A percentile compares a stretch with the other conserved stretches of the same genome.
Evolutionary conservation across 2,113 vertebrate genomes (phyloP).

Genomic region (Tupaia tana): DNA sequence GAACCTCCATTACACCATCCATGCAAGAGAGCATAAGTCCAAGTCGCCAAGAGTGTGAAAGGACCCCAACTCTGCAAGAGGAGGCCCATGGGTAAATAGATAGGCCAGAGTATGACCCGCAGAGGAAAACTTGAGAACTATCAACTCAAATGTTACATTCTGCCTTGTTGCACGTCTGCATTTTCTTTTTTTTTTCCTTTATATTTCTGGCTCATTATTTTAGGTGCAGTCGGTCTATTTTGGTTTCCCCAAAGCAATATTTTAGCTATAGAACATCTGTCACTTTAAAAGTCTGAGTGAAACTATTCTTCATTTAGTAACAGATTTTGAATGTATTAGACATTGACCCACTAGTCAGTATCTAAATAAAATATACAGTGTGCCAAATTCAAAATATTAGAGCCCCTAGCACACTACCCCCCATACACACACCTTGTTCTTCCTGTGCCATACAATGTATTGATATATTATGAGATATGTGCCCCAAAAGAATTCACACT

Average conservation of each 20-base stretch:
- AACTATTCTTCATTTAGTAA: constrained; percentile 26
- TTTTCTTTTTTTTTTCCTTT: constrained; percentile 3
- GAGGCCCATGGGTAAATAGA: neutral
- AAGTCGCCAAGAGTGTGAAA: neutral
- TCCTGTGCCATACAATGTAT: neutral
- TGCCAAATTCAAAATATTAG: neutral
- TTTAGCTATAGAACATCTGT: constrained; percentile 49
- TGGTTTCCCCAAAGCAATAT: constrained; percentile 60
- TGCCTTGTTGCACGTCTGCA: neutral
- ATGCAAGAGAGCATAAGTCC: neutral
- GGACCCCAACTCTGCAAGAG: neutral
- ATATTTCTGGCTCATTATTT: constrained; percentile 63
- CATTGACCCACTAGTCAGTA: neutral
- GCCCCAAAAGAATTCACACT: neutral
- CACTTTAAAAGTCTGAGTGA: neutral
- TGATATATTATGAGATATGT: neutral
- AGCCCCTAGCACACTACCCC: neutral
- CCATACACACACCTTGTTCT: neutral
- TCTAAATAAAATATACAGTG: neutral
- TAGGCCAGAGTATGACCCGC: neutral
- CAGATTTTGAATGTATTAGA: neutral
- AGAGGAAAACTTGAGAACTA: neutral
- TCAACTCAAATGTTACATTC: neutral
- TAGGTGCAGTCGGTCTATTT: constrained; percentile 53
- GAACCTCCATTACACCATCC: neutral